Conservation (phyloP, 2,888 invertebrate genomes). For the Trichacis sp. region DNA sequence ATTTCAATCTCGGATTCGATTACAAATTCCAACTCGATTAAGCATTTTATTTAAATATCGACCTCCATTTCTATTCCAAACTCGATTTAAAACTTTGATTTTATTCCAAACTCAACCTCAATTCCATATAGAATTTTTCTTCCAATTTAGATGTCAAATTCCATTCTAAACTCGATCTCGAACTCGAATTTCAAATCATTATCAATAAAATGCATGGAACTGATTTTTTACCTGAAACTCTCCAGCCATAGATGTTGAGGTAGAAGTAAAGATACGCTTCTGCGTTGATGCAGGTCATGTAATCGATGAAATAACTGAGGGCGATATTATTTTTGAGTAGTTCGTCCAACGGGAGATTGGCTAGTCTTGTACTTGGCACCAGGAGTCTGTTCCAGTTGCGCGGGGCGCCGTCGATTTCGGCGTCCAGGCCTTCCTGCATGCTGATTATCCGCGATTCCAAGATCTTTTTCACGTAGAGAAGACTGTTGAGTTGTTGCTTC, state of each 20-base stretch:
- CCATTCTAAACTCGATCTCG: no score
- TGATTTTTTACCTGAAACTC: no score
- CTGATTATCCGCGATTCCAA: constrained; percentile 76
- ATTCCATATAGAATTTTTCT: no score
- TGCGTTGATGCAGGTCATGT: constrained; percentile 77
- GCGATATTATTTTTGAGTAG: constrained; percentile 83
- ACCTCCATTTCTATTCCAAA: no score
- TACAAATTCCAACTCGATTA: no score
- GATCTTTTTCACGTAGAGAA: constrained; percentile 83
- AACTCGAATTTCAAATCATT: no score
- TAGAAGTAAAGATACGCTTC: constrained; percentile 83
- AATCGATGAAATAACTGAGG: constrained; percentile 82
- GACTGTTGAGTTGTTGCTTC: constrained; percentile 87
- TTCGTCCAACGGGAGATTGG: constrained; percentile 78
- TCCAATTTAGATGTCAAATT: no score
- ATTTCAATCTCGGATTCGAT: no score
- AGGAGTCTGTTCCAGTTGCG: constrained; percentile 68
- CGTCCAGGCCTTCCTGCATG: constrained; percentile 70
- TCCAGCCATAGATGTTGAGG: constrained; percentile 78
- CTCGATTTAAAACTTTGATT: no score
- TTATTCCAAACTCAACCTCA: no score
- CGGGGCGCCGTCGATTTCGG: constrained; percentile 66
- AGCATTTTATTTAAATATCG: no score
- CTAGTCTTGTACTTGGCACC: constrained; percentile 70
- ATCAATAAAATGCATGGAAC: no score